phyloP scores from a whole-genome alignment of 1,140 invertebrate species.

The Zaprionus kolodkinae region DNA sequence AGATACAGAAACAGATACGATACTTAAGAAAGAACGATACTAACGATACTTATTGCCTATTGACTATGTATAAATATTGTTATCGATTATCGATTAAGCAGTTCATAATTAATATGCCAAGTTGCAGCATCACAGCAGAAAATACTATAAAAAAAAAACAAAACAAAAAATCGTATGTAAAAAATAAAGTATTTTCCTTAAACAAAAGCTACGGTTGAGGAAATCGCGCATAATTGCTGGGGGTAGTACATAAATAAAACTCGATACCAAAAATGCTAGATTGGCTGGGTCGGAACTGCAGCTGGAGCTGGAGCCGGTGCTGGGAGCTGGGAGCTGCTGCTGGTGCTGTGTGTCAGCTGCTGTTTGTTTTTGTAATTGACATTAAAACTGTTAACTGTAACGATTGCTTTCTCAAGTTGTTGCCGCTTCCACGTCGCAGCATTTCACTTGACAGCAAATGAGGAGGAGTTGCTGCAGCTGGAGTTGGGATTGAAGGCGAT shows the following conservation, averaged over 20 bases:
- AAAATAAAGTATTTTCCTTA: constrained; percentile 75
- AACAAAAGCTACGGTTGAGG: constrained; percentile 40
- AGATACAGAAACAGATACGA: constrained; percentile 17
- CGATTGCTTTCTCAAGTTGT: constrained; percentile 81
- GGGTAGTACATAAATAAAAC: constrained; percentile 28
- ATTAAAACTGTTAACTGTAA: constrained; percentile 74
- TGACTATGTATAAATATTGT: constrained; percentile 70
- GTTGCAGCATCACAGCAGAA: constrained; percentile 39
- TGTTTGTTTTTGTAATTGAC: constrained; percentile 70
- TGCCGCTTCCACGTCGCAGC: constrained; percentile 56
- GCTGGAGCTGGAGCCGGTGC: too few species aligned
- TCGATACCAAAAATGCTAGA: constrained; percentile 8
- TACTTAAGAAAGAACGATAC: constrained; percentile 19
- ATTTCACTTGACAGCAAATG: constrained; percentile 34
- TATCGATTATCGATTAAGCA: constrained; percentile 58
- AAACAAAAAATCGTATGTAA: constrained; percentile 49
- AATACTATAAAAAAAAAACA: constrained; percentile 39
- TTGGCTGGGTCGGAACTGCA: constrained; percentile 11
- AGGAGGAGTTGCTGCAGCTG: constrained; percentile 1
- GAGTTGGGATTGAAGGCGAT: constrained; percentile 4
- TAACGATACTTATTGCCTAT: constrained; percentile 41
- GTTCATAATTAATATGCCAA: constrained; percentile 53
- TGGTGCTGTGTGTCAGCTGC: constrained; percentile 57
- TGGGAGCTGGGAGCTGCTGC: neutral
- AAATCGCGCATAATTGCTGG: constrained; percentile 16